Base-by-base conservation (phyloP, 2,888 invertebrate species). In the Lissocephala sabroskyi region DNA sequence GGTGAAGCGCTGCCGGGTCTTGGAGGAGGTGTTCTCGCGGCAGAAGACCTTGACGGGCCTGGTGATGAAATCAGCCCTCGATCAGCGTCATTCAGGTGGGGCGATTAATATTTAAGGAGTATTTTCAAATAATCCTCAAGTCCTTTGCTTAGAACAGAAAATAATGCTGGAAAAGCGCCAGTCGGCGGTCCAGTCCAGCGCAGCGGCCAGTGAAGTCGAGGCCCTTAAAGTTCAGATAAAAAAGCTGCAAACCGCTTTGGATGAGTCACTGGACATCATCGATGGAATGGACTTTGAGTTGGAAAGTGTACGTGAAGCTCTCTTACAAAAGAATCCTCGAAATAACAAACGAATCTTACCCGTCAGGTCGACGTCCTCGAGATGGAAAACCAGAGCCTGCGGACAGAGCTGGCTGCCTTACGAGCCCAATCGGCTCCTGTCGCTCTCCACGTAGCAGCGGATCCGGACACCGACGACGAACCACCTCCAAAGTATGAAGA, bases 231-330 rank as follows among this genome's bases (percentile, higher is more conserved):
- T 59, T 5, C 50, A 75, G 39, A 42, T 50, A 45, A 50, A 49
- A 0, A 75, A 66, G 41, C 45, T 82, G n/a, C 73, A 82, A 49
- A 50, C 28, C 14, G 70, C 78, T 0, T 49, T 83, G 11, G 71
- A 80, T 28, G 79, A 83, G 51, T 76, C 84, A 5, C 75, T 75
- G 23, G 82, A 83, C 47, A 81, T 80, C 18, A 83, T 82, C 37
- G 83, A 83, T 59, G 82, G 78, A 67, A 79, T 83, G 66, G 82
- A 82, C 52, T 82, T 82, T 52, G 82, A 82, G 52, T 56, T 82
- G 51, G 82, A 82, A 30, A 83, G 82, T 51, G 82, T 83, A 67
- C 62, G 68, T 19, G 6, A 9, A n/a, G n/a, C n/a, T n/a, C n/a
- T n/a, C n/a, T n/a, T 35, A 9, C 19, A 28, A 19, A 35, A 28